phyloP scores from a whole-genome alignment of 2,797 vertebrate species.

The Cuniculus paca region DNA sequence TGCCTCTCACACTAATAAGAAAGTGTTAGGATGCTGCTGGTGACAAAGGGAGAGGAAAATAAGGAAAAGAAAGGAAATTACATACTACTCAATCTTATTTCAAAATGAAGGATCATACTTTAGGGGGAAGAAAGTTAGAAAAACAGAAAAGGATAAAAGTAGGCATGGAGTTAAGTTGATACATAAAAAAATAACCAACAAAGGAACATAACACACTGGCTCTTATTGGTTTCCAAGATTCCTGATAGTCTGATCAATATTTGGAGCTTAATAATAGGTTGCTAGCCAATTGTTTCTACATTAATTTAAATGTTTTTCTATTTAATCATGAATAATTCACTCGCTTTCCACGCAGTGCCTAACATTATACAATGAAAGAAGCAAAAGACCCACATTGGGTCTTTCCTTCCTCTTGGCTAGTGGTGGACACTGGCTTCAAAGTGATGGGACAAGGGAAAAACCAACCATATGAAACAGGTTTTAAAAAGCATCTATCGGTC shows the following conservation, averaged over 20 bases:
- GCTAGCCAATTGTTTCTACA: not conserved
- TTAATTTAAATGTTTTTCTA: constrained; percentile 26
- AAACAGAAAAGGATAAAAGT: not conserved
- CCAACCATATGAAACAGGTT: not conserved
- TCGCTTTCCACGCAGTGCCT: constrained; percentile 54
- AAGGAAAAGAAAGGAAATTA: not conserved
- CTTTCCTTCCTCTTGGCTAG: not conserved
- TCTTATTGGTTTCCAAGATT: not conserved
- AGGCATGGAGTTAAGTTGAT: not conserved
- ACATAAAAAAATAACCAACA: not conserved
- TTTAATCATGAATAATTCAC: constrained; percentile 61
- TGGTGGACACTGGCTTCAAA: not conserved
- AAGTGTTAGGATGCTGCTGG: not conserved
- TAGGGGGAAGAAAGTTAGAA: not conserved
- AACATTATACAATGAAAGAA: constrained; percentile 3
- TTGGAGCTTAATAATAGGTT: not conserved
- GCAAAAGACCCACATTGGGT: not conserved
- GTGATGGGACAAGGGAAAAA: not conserved
- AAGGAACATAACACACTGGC: not conserved
- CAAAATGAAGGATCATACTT: not conserved
- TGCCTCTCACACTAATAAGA: not conserved
- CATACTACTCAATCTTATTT: not conserved
- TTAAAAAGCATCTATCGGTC: not conserved
- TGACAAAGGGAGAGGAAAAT: not conserved
- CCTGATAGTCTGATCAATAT: not conserved